Conservation (phyloP, 2,113 vertebrate species). For the Mesitornis unicolor region DNA sequence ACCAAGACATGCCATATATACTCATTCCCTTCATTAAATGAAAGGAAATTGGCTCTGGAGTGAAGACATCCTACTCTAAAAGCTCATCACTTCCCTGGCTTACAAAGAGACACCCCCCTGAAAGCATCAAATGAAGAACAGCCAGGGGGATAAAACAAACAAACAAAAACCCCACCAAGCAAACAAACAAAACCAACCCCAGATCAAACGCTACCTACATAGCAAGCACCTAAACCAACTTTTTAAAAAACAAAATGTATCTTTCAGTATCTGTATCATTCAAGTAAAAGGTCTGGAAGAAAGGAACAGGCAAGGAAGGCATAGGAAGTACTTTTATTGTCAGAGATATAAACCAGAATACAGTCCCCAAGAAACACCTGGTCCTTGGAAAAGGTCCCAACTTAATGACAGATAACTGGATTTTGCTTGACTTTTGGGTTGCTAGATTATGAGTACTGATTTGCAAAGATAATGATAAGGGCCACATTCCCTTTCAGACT, state of each 20-base stretch:
- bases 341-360: constrained; percentile 19
- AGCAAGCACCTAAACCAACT: not conserved
- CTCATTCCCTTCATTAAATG: constrained; percentile 22
- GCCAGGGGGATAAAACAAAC: not conserved
- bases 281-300: not conserved
- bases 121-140: not conserved
- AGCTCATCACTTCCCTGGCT: not conserved
- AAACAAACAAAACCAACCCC: not conserved
- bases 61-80: constrained; percentile 13
- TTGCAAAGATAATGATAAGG: constrained; percentile 66
- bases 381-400: constrained; percentile 60
- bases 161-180: not conserved
- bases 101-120: not conserved
- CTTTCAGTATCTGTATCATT: not conserved
- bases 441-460: constrained; percentile 66
- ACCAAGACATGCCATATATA: not conserved
- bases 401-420: constrained; percentile 32
- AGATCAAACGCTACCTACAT: not conserved
- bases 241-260: not conserved
- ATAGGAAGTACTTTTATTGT: constrained; percentile 25
- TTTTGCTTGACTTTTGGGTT: constrained; percentile 53
- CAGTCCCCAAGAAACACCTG: constrained; percentile 34
- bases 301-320: not conserved
- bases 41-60: constrained; percentile 30
- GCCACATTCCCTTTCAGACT: constrained; percentile 48